Evolutionary conservation across 2,888 invertebrate genomes (phyloP).

Genomic region (Galeruca laticollis): DNA sequence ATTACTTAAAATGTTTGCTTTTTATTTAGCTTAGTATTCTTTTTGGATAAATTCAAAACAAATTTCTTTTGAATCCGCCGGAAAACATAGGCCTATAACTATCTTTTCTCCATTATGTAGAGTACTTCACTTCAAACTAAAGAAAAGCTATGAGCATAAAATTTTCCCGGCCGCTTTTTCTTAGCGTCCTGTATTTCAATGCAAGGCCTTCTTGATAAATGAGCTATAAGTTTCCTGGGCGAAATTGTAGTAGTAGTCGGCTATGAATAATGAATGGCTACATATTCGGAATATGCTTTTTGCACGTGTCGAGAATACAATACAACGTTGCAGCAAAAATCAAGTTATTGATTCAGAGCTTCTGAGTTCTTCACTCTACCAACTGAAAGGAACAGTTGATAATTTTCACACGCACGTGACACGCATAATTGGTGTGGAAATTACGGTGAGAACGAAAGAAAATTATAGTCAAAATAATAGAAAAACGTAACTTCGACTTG

Average conservation of each 20-base stretch:
- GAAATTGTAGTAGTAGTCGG: conserved; percentile 43
- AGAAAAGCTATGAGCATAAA: conserved; percentile 21
- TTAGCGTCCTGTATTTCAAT: conserved; percentile 25
- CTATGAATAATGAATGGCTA: conserved; percentile 55
- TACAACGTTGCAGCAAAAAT: conserved; percentile 41
- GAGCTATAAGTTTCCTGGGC: conserved; percentile 44
- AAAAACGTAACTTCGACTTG: background rate
- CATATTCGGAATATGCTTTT: conserved; percentile 53
- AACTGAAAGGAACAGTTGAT: conserved; percentile 21
- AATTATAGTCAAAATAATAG: background rate
- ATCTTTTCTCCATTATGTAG: conserved; percentile 10
- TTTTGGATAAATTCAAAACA: background rate
- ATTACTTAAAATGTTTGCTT: background rate
- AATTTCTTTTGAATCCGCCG: background rate
- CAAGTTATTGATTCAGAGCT: conserved; percentile 47
- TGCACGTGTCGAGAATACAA: conserved; percentile 53
- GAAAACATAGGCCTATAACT: background rate
- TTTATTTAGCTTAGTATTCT: background rate
- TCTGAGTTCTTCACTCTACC: conserved; percentile 17
- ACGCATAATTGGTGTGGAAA: background rate
- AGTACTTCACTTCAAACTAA: conserved; percentile 7
- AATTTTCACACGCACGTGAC: conserved; percentile 23
- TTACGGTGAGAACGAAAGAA: background rate
- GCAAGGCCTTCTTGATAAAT: conserved; percentile 45
- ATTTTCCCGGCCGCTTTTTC: conserved; percentile 18